These are phyloP conservation scores for Pristionchus pacificus DNA, from an alignment of 1,140 invertebrate genomes.

Conservation along the genomic window DNA sequence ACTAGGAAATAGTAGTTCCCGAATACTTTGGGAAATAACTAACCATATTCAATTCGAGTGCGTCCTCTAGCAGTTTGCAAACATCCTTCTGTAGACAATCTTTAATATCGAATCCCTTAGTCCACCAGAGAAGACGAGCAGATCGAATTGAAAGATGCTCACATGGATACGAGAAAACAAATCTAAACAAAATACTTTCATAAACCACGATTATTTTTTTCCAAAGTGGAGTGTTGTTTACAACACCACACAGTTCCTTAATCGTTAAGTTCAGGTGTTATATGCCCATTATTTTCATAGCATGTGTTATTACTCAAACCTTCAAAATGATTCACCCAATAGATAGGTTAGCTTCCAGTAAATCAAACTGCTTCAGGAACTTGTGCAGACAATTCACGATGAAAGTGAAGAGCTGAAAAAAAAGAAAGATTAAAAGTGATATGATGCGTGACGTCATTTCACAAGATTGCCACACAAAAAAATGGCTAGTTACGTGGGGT, in stretches of 20 bases:
- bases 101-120: slow-evolving; percentile 56
- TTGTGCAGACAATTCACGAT: slow-evolving; percentile 57
- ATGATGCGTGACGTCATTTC: neutral
- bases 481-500: neutral
- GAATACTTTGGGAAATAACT: too few species aligned
- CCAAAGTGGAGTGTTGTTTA: neutral
- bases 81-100: slow-evolving; percentile 56
- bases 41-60: slow-evolving; percentile 55
- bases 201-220: neutral
- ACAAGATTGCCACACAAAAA: neutral
- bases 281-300: neutral
- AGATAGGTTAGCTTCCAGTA: slow-evolving; percentile 53
- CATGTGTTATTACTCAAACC: too few species aligned
- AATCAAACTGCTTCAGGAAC: slow-evolving; percentile 53
- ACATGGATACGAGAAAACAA: slow-evolving; percentile 57
- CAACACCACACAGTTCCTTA: neutral
- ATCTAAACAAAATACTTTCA: slow-evolving; percentile 21
- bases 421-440: slow-evolving; percentile 10
- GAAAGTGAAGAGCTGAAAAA: slow-evolving; percentile 56
- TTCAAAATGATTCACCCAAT: slow-evolving; percentile 43
- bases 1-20: too few species aligned
- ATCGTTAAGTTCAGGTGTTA: neutral
- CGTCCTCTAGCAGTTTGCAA: slow-evolving; percentile 50
- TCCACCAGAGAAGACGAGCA: slow-evolving; percentile 56
- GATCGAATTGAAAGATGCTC: slow-evolving; percentile 55